Evolutionary conservation across 1,140 invertebrate species (phyloP), one percentile per base, ranked within the genome.

Genomic region (Epicauta chinensis): DNA sequence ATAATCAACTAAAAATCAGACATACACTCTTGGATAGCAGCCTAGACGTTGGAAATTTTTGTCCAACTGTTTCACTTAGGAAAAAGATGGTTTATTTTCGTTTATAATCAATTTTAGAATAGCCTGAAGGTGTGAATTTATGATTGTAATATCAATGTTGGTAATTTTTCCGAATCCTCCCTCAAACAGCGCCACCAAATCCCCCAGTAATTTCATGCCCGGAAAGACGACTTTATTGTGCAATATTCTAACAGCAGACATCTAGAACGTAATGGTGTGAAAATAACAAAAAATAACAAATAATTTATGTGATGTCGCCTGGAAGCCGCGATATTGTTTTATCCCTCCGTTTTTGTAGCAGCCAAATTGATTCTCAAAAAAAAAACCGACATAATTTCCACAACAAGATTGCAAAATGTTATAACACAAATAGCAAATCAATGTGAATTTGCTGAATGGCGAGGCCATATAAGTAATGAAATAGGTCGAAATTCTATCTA

Each of bases 221-320:
- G 14, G 35, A 47, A 47, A 47, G 45, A 47, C 38, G 45, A 47
- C 45, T 47, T 47, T 47, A 47, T 47, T 16, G 45, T 47, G 45
- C 35, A 47, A 47, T 47, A 47, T 47, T 37, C 45, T 47, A 47
- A 47, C 45, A 47, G 34, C 45, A 47, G 45, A 47, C 45, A 47
- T 47, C 45, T 47, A 47, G 34, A 38, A 16, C 45, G 45, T 38
- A 47, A 47, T 47, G 45, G 45, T 47, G 45, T 37, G 45, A 47
- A 47, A 47, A 47, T 47, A 47, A 47, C 45, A 47, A 47, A 47
- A 47, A 47, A 47, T 47, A 47, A 47, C 45, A 37, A 47, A 47
- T 47, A 47, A 47, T 47, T 47, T 47, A 47, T 47, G 45, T 34
- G 35, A 47, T 47, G 45, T 47, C 45, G 45, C 45, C 45, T 47